Base-by-base conservation (phyloP, 2,888 invertebrate species). In the Lasioglossum figueresi region DNA sequence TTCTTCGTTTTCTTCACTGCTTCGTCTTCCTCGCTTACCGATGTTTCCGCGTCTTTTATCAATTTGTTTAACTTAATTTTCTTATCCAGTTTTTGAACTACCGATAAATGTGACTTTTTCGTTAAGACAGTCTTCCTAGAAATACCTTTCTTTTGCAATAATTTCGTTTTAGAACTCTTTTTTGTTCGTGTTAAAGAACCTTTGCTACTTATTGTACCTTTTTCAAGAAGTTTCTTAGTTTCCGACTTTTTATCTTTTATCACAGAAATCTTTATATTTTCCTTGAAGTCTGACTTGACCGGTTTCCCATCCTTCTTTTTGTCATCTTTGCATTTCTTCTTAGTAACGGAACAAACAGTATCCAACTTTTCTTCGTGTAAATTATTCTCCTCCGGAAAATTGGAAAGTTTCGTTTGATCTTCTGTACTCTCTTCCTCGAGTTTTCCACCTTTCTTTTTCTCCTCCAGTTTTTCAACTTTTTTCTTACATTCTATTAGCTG, bases 31-130 rank as follows among this genome's bases (percentile, higher is more conserved):
- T 91, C 91, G 8, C 84, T 89, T 27, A 82, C 63, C 8, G 84
- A 81, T 72, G 79, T 79, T 77, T 87, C 91, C 56, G 92, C 92
- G n/a, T 89, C 90, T 71, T 89, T 90, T 43, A 88, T 85, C 63
- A 91, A 89, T 79, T 94, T 94, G 91, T 93, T 93, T 93, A 94
- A 92, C 83, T 94, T 95, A 87, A 93, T 90, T 89, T 94, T 94
- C 84, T 94, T 95, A 82, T 93, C 93, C 76, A 94, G 87, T 84
- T 94, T 95, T 70, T 95, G 95, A 76, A 90, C 92, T 66, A 94
- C 89, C 14, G 94, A 92, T 63, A 92, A 86, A 85, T 91, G 90
- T 66, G 92, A 84, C 76, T 94, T 94, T 83, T 94, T 93, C 10
- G 91, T 92, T 52, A 92, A 91, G 76, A 94, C 90, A 40, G 93